These are phyloP conservation scores for Ostrea edulis DNA, from an alignment of 1,140 invertebrate species.

Conservation along the genomic window DNA sequence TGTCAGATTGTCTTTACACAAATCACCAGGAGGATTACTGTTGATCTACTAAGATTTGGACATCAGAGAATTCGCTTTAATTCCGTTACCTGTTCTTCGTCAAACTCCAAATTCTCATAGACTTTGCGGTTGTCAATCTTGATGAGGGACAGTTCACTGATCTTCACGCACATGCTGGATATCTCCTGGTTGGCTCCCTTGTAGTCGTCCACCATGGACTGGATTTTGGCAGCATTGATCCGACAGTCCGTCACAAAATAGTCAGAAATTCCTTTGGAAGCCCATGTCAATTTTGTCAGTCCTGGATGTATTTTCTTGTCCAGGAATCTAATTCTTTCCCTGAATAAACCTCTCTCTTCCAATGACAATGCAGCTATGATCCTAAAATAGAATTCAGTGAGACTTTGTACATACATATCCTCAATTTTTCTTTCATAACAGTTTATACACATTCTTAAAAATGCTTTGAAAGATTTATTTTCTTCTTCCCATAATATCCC, in stretches of 20 bases:
- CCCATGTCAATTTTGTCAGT: slow-evolving; percentile 89
- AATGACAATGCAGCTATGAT: slow-evolving; percentile 84
- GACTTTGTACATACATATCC: too few species aligned
- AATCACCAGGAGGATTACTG: neutral
- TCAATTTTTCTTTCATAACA: too few species aligned
- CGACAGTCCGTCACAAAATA: slow-evolving; percentile 89
- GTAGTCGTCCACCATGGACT: slow-evolving; percentile 88
- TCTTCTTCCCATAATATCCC: too few species aligned
- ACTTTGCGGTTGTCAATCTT: slow-evolving; percentile 82
- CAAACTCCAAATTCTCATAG: slow-evolving; percentile 80
- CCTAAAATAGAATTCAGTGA: slow-evolving; percentile 62
- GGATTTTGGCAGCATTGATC: slow-evolving; percentile 84
- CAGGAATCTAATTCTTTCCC: slow-evolving; percentile 81
- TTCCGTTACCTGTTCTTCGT: slow-evolving; percentile 76
- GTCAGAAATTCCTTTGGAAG: slow-evolving; percentile 85
- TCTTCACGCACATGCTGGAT: slow-evolving; percentile 87
- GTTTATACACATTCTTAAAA: too few species aligned
- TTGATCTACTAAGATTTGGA: neutral
- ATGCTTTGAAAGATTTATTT: too few species aligned
- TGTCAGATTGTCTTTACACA: neutral
- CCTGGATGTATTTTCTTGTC: slow-evolving; percentile 90
- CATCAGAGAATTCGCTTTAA: neutral
- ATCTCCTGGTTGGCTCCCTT: slow-evolving; percentile 89
- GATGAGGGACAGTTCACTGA: slow-evolving; percentile 87
- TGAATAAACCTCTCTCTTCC: slow-evolving; percentile 82